Evolutionary conservation across 2,113 vertebrate species (phyloP).

Genomic region (Carettochelys insculpta): DNA sequence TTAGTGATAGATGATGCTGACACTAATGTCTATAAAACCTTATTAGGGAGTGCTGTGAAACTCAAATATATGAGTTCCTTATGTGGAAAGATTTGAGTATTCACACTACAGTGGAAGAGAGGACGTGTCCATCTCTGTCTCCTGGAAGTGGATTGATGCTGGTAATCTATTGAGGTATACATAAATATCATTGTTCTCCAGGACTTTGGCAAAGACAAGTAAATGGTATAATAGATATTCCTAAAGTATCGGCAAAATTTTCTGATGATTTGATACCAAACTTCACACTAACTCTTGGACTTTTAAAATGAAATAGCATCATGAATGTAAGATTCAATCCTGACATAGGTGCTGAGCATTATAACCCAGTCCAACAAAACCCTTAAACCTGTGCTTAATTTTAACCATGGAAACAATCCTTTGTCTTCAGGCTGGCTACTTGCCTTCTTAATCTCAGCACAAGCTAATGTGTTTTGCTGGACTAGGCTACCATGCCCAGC

Average conservation of each 20-base stretch:
- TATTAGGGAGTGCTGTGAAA: conserved; percentile 71
- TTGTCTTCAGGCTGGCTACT: accelerated
- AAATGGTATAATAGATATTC: conserved; percentile 25
- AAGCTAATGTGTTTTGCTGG: background rate
- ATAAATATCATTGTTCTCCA: conserved; percentile 50
- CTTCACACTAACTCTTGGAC: background rate
- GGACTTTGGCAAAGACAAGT: conserved; percentile 34
- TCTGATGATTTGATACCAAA: conserved; percentile 13
- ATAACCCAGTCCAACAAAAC: accelerated
- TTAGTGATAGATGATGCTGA: conserved; percentile 69
- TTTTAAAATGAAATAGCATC: background rate
- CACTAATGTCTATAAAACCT: conserved; percentile 70
- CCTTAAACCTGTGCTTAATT: background rate
- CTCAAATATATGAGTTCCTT: conserved; percentile 72
- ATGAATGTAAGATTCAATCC: background rate
- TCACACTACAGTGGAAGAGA: conserved; percentile 64
- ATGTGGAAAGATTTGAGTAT: conserved; percentile 67
- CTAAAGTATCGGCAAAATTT: conserved; percentile 14
- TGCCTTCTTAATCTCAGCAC: background rate
- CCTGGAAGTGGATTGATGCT: conserved; percentile 63
- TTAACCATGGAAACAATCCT: background rate
- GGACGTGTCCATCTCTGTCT: conserved; percentile 60
- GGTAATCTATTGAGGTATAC: conserved; percentile 57
- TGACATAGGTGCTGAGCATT: background rate
- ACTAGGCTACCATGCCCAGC: background rate